Evolutionary conservation across 2,113 vertebrate genomes (phyloP).

Genomic region (Camelus dromedarius): DNA sequence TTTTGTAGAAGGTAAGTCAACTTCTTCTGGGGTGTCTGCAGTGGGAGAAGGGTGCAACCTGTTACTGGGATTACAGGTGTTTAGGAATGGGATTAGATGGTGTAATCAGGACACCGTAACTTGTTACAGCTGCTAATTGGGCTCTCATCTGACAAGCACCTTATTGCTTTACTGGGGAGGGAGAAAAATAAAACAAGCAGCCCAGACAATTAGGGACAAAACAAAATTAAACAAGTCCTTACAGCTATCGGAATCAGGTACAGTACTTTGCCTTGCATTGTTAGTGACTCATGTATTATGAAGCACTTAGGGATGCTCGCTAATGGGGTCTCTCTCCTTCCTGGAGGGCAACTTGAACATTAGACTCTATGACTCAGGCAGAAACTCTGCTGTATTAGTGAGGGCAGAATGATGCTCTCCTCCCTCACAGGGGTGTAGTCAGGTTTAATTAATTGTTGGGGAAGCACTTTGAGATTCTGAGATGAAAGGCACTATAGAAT

Average conservation of each 20-base stretch:
- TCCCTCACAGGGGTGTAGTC: slow-evolving; percentile 74
- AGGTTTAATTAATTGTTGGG: slow-evolving; percentile 83
- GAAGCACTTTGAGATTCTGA: slow-evolving; percentile 80
- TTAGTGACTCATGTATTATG: slow-evolving; percentile 66
- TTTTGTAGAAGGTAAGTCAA: slow-evolving; percentile 80
- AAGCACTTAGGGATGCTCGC: slow-evolving; percentile 76
- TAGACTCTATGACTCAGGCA: slow-evolving; percentile 74
- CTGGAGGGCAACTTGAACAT: slow-evolving; percentile 76
- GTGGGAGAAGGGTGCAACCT: slow-evolving; percentile 51
- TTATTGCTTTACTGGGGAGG: slow-evolving; percentile 79
- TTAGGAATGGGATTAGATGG: slow-evolving; percentile 79
- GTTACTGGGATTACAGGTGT: slow-evolving; percentile 82
- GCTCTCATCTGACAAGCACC: slow-evolving; percentile 80
- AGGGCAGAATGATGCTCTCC: slow-evolving; percentile 47
- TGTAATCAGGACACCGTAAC: slow-evolving; percentile 66
- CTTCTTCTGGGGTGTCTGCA: slow-evolving; percentile 67
- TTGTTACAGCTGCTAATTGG: slow-evolving; percentile 80
- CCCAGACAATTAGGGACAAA: slow-evolving; percentile 79
- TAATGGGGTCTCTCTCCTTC: slow-evolving; percentile 76
- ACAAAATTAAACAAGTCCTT: slow-evolving; percentile 81
- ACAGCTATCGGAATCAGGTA: slow-evolving; percentile 58
- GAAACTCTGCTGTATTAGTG: slow-evolving; percentile 52
- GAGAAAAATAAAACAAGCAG: slow-evolving; percentile 65
- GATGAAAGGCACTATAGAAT: slow-evolving; percentile 82
- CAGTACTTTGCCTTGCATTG: neutral